These are phyloP conservation scores for Ceyx erithaca DNA, from an alignment of 2,797 vertebrate species.

Conservation along the genomic window DNA sequence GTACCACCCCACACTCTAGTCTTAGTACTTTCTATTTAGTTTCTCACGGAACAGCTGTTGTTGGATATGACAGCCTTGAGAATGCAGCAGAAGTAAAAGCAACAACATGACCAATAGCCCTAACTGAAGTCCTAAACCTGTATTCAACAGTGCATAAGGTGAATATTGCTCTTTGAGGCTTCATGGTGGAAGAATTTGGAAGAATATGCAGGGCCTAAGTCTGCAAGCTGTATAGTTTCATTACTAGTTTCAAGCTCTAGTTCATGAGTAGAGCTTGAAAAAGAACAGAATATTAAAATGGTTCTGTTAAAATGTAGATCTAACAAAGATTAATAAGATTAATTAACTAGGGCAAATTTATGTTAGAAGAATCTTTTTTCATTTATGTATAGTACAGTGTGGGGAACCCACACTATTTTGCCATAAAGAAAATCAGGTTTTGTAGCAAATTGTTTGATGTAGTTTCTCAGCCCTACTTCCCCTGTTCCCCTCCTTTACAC, in stretches of 20 bases:
- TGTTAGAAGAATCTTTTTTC: not conserved
- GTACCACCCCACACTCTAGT: not conserved
- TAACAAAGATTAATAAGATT: not conserved
- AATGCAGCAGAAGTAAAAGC: not conserved
- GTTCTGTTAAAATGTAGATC: not conserved
- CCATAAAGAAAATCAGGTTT: not conserved
- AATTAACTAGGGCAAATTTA: not conserved
- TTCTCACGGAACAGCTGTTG: not conserved
- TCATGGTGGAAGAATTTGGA: not conserved
- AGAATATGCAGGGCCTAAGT: not conserved
- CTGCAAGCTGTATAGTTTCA: not conserved
- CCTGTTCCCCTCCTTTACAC: not conserved
- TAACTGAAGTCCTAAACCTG: not conserved
- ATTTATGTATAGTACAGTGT: not conserved
- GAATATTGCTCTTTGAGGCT: not conserved
- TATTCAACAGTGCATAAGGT: not conserved
- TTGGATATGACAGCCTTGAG: not conserved
- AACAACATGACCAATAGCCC: not conserved
- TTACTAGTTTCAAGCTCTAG: not conserved
- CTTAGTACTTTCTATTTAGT: not conserved
- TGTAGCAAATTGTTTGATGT: not conserved
- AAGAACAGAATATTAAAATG: fast-evolving
- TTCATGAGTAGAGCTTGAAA: not conserved
- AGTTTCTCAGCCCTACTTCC: not conserved
- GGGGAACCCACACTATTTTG: fast-evolving